Evolutionary conservation across 2,797 vertebrate genomes (phyloP).

Genomic region (Hippopotamyrus pictus): DNA sequence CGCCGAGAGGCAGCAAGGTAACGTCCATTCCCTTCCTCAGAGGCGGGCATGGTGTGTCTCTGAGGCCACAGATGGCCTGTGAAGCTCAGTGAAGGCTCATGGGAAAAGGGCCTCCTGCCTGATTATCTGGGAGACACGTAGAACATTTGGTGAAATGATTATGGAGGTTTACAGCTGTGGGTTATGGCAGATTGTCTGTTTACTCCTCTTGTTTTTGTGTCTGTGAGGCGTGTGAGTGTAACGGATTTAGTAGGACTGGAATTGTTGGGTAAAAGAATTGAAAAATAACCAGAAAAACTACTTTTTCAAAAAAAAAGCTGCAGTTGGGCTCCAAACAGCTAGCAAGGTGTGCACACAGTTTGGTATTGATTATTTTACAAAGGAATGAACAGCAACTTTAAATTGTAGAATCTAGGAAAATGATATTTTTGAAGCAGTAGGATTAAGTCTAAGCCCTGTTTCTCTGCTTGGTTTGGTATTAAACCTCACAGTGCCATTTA

Average conservation of each 20-base stretch:
- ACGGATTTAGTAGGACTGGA: neutral
- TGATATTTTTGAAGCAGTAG: neutral
- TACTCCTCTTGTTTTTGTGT: neutral
- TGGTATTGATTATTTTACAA: neutral
- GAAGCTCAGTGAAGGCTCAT: neutral
- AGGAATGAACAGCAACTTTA: neutral
- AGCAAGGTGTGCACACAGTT: neutral
- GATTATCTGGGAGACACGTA: neutral
- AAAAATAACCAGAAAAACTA: neutral
- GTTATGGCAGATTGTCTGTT: neutral
- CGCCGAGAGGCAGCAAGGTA: constrained; percentile 76
- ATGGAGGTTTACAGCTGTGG: neutral
- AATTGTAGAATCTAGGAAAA: neutral
- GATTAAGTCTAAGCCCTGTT: neutral
- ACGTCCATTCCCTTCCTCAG: neutral
- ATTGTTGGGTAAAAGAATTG: neutral
- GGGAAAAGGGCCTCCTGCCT: neutral
- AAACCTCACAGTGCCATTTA: neutral
- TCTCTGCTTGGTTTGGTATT: neutral
- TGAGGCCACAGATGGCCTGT: neutral
- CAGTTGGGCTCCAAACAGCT: neutral
- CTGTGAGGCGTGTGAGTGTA: neutral
- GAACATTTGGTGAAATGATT: neutral
- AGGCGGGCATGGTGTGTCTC: neutral
- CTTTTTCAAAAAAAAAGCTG: neutral